Evolutionary conservation across 30 jellyfish, hydroid and myxozoan species (phyloP), one percentile per base, ranked within the genome.

Genomic region (Aurelia coerulea): DNA sequence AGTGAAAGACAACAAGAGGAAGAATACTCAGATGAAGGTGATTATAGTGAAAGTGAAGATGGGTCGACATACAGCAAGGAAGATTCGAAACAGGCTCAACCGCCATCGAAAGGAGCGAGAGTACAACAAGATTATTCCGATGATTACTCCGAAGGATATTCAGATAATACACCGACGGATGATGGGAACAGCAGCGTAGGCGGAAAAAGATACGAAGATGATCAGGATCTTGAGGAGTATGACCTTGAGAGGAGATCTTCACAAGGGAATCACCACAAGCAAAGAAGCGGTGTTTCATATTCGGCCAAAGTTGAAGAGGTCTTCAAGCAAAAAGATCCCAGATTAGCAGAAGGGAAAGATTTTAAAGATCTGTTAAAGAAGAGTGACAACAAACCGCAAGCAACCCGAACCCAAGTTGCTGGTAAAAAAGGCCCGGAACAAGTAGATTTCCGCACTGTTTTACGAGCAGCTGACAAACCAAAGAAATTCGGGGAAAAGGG

Each of bases 401-500:
- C 84, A 60, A 23, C 85, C 23, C 51, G 37, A 74, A 52, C 53
- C 39, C 76, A 62, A 50, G 81, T 59, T 10, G 70, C 76, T 2
- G 74, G 77, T 23, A 82, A 91, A n/a, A 83, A 63, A 64, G 97
- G 97, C 16, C 73, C 89, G 7, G 99, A 95, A 78, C 99, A 95
- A 75, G 99, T 95, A 3, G 99, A 95, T 78, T 95, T 95, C 78
- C 85, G 99, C 29, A 78, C 91, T 1, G 90, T 88, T 19, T 66
- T 95, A 41, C 92, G 92, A 39, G 32, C 85, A 62, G 52, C 88
- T 13, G 96, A 81, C 68, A 90, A 79, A 62, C 83, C 90, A 1
- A 90, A 81, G 73, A 50, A 52, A 14, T 10, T 51, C 0, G 90
- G 89, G 0, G 86, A 75, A 50, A 74, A 76, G 60, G 51, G 80